Conservation (phyloP, 2,797 vertebrate species). For the Spondyliosoma cantharus region DNA sequence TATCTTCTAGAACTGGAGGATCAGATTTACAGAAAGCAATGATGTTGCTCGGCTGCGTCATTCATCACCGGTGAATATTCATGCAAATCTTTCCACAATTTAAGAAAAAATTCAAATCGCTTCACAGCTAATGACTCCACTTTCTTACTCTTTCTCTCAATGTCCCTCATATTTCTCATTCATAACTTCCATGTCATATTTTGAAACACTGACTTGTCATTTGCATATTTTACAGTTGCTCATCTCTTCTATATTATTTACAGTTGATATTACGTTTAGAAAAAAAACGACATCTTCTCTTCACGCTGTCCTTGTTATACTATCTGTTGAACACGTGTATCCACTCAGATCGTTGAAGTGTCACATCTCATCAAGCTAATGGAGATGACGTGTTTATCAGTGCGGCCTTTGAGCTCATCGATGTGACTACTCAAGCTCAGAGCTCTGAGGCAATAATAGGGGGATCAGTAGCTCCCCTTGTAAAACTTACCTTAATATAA, state of each 20-base stretch:
- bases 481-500: constrained; percentile 65
- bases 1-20: not conserved
- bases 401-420: constrained; percentile 46
- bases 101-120: not conserved
- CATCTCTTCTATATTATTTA: not conserved
- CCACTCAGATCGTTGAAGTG: constrained; percentile 37
- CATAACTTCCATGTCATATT: not conserved
- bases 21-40: not conserved
- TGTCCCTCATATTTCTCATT: not conserved
- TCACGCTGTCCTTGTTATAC: constrained; percentile 2
- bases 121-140: too few species aligned
- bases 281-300: not conserved
- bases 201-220: not conserved
- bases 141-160: not conserved
- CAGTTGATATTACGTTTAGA: not conserved
- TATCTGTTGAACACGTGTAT: constrained; percentile 12
- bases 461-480: constrained; percentile 54
- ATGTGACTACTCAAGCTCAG: constrained; percentile 31
- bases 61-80: not conserved
- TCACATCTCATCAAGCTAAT: constrained; percentile 67
- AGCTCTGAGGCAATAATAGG: constrained; percentile 52
- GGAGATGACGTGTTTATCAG: constrained; percentile 42
- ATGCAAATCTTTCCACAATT: not conserved
- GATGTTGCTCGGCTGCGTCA: not conserved
- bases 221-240: not conserved